Conservation (phyloP, 2,797 vertebrate genomes). For the Ptychobarbus kaznakovi region DNA sequence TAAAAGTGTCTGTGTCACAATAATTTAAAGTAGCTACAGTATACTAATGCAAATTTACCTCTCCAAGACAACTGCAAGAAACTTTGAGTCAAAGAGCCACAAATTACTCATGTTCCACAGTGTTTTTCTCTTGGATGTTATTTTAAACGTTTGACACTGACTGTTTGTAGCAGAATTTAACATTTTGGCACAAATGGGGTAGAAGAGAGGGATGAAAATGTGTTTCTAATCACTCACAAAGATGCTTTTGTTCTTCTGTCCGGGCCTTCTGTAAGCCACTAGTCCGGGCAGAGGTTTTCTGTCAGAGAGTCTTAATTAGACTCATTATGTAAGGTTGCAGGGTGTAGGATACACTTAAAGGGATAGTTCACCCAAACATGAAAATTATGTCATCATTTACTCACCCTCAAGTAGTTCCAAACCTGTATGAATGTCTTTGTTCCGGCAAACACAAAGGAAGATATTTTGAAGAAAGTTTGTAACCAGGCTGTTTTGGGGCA, state of each 20-base stretch:
- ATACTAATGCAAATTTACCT: not conserved
- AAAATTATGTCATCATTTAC: too few relatives aligned
- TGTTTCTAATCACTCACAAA: conserved; percentile 86
- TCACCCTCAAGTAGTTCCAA: too few relatives aligned
- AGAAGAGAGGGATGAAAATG: conserved; percentile 74
- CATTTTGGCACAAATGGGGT: conserved; percentile 57
- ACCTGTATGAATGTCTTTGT: too few relatives aligned
- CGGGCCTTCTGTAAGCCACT: conserved; percentile 57
- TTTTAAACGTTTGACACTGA: conserved; percentile 74
- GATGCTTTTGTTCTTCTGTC: conserved; percentile 82
- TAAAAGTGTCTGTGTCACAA: not conserved
- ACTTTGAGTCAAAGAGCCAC: conserved; percentile 2
- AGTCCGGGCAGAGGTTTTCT: conserved; percentile 42
- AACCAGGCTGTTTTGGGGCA: too few relatives aligned
- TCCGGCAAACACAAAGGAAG: too few relatives aligned
- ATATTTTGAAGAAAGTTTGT: too few relatives aligned
- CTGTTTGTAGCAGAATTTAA: conserved; percentile 71
- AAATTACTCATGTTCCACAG: conserved; percentile 59
- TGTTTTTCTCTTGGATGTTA: conserved; percentile 67
- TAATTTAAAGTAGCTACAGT: not conserved
- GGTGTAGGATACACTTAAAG: conserved; percentile 22
- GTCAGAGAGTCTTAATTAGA: conserved; percentile 59
- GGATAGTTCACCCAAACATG: too few relatives aligned
- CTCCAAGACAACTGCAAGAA: not conserved
- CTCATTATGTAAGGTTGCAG: conserved; percentile 49